Evolutionary conservation across 2,113 vertebrate genomes (phyloP), one percentile per base, ranked within the genome.

Genomic region (Hyaena hyaena): DNA sequence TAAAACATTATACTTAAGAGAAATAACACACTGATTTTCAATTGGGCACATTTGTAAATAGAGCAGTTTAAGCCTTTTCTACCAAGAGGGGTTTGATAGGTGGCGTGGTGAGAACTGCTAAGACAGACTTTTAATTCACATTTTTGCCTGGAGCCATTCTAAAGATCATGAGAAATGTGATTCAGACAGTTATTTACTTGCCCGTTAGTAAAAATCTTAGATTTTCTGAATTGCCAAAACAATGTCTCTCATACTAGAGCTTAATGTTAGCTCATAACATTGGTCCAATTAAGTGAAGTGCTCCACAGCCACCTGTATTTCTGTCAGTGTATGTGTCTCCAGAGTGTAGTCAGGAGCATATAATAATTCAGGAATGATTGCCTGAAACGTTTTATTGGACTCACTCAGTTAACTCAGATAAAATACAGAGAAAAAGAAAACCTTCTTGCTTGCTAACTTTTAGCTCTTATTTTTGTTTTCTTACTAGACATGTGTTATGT

Each of bases 321-420:
- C 85, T 91, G 39, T 61, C 73, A 24, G 35, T n/a, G 21, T 6
- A 79, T 92, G 61, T 77, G 80, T 94, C 96, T 91, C 94, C 2
- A 15, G 94, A 90, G 97, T 93, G 90, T 16, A 90, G 61, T 98
- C 55, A 26, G 50, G 5, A 88, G 92, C 80, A 86, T 90, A 91
- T 93, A 97, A 98, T 97, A 98, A 98, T 90, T 97, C 94, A 90
- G 53, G 84, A 97, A 93, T 96, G 84, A 97, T 96, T 96, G 92
- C 71, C 88, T 96, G 45, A 71, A n/a, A 95, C 92, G 82, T 95
- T 98, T 97, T 96, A 96, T 98, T 96, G 87, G 92, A 96, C 61
- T 89, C 82, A 95, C 69, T 97, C 85, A 93, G 90, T 97, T 97
- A 97, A 95, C 87, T 97, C 74, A 90, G 76, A 88, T 74, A 95